These are phyloP conservation scores for Amphimedon queenslandica DNA, from an alignment of 37 sponge, comb jelly and placozoan genomes.

Conservation along the genomic window DNA sequence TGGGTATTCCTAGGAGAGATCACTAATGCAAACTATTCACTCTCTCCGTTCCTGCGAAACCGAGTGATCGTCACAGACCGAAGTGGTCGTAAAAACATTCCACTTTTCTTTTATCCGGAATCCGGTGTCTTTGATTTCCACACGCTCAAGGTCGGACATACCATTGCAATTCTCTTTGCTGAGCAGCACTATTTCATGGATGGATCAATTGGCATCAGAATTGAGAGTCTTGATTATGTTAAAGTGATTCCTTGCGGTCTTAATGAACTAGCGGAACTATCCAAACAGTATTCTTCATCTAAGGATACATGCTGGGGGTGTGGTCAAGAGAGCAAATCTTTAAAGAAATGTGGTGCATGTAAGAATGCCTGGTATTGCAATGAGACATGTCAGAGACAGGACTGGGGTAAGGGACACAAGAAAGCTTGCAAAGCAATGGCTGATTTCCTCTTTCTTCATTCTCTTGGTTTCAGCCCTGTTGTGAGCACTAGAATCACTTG, in stretches of 20 bases:
- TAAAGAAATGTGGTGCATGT: constrained; percentile 37
- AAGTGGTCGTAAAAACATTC: constrained; percentile 19
- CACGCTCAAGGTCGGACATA: constrained; percentile 18
- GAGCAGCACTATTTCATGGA: constrained; percentile 41
- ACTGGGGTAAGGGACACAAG: constrained; percentile 44
- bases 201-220: constrained; percentile 24
- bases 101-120: constrained; percentile 49
- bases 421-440: constrained; percentile 44
- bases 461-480: neutral
- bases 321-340: neutral
- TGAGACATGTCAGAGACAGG: constrained; percentile 24
- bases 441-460: constrained; percentile 15
- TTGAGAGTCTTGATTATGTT: constrained; percentile 27
- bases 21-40: constrained; percentile 29
- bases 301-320: constrained; percentile 20
- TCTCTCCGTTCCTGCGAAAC: constrained; percentile 14
- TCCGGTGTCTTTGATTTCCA: constrained; percentile 22
- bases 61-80: constrained; percentile 18
- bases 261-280: constrained; percentile 16
- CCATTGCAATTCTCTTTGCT: constrained; percentile 16
- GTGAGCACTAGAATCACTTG: too few relatives aligned
- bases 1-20: constrained; percentile 56
- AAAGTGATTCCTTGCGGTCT: constrained; percentile 20
- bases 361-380: constrained; percentile 41
- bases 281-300: neutral